A percentile compares a stretch with the other conserved stretches of the same genome.
Conservation (phyloP, 2,888 invertebrate genomes). For the Aspidiotus destructor region DNA sequence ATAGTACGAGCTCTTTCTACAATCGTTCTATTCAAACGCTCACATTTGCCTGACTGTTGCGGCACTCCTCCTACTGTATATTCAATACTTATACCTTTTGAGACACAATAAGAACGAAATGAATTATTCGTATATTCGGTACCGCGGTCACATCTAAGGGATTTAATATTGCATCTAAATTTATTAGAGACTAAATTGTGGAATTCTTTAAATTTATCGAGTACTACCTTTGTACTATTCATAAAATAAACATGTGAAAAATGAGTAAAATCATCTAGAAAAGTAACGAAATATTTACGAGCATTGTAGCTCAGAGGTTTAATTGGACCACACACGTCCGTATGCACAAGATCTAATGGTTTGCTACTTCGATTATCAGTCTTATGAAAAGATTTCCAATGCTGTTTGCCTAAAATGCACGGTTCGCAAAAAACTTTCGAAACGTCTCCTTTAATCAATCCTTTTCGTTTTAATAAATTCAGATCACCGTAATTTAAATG, state of each 20-base stretch:
- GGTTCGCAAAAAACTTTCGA: neutral
- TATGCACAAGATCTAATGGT: neutral
- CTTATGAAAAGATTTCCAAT: neutral
- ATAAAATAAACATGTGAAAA: slow-evolving; percentile 10
- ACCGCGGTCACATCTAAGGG: neutral
- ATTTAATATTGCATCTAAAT: neutral
- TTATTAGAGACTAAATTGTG: neutral
- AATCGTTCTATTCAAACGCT: slow-evolving; percentile 12
- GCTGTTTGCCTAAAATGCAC: neutral
- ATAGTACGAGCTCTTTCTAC: neutral
- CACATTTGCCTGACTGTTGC: slow-evolving; percentile 4
- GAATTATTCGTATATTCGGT: neutral
- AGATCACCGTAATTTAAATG: too few relatives aligned
- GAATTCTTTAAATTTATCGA: neutral
- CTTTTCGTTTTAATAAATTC: too few relatives aligned
- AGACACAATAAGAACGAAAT: neutral
- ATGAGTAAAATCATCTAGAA: slow-evolving; percentile 5
- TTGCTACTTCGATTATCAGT: neutral
- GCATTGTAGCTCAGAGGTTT: neutral
- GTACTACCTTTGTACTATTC: neutral
- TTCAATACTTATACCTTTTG: slow-evolving; percentile 6
- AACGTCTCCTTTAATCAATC: too few relatives aligned
- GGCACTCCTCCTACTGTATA: neutral
- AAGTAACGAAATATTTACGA: too few relatives aligned
- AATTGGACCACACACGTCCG: neutral